These are phyloP conservation scores for Philaethria dido DNA, from an alignment of 2,888 invertebrate species.

Conservation along the genomic window DNA sequence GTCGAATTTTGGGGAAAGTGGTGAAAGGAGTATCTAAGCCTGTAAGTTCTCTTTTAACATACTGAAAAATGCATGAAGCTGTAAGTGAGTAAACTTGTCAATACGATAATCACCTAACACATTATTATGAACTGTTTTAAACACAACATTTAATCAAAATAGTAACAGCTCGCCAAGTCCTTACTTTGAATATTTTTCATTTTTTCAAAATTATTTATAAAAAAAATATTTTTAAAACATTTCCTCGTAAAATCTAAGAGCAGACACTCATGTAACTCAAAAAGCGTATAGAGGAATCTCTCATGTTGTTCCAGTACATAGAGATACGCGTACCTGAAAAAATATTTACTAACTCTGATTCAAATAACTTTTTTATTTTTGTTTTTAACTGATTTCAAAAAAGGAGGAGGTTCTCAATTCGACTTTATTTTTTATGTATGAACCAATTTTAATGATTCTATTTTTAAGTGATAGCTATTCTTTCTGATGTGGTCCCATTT, in stretches of 20 bases:
- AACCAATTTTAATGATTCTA: too few species aligned
- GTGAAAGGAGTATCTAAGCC: too few species aligned
- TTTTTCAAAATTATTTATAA: not conserved
- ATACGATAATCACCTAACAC: not conserved
- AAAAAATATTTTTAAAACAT: constrained; percentile 26
- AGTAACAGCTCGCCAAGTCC: not conserved
- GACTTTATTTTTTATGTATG: too few species aligned
- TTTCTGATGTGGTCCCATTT: too few species aligned
- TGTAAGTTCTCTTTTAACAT: too few species aligned
- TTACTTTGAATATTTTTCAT: not conserved
- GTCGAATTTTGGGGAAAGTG: too few species aligned
- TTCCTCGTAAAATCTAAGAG: constrained; percentile 33
- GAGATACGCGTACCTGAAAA: constrained; percentile 19
- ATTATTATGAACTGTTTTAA: not conserved
- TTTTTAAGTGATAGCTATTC: too few species aligned
- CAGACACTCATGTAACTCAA: constrained; percentile 33
- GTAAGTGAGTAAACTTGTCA: not conserved
- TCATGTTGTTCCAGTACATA: constrained; percentile 32
- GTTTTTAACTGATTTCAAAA: too few species aligned
- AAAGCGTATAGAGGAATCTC: constrained; percentile 35
- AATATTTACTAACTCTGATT: constrained; percentile 17
- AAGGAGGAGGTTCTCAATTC: too few species aligned
- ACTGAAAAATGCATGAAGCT: too few species aligned
- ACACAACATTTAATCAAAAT: not conserved
- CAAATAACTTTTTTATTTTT: constrained; percentile 10